Percentiles rank a stretch among this genome's conserved stretches.
phyloP scores from a whole-genome alignment of 2,888 invertebrate genomes.

The Synanthedon andrenaeformis region DNA sequence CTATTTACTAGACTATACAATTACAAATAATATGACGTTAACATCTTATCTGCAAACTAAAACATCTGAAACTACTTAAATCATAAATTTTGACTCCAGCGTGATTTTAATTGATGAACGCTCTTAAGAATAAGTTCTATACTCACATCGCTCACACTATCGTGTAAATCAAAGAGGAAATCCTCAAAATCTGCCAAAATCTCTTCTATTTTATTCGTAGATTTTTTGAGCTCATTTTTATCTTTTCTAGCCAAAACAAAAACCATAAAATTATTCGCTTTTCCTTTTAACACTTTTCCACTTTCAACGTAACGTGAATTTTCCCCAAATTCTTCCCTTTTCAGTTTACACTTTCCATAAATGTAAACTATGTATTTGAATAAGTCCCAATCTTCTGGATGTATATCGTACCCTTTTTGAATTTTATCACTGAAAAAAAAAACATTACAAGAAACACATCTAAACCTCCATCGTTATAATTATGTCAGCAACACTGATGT shows the following conservation, averaged over 20 bases:
- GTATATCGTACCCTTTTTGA: conserved; percentile 9
- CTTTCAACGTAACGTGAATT: not conserved
- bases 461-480: no score
- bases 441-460: not conserved
- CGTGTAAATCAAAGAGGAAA: conserved; percentile 21
- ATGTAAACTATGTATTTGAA: conserved; percentile 31
- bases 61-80: no score
- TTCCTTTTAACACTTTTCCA: not conserved
- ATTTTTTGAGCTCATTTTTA: no score
- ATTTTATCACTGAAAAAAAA: conserved; percentile 17
- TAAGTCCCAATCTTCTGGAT: conserved; percentile 31
- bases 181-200: conserved; percentile 12
- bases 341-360: conserved; percentile 6
- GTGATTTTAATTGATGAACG: no score
- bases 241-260: conserved; percentile 10
- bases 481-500: no score
- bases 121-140: no score
- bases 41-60: no score
- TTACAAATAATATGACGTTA: no score
- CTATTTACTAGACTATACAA: no score
- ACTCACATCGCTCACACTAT: conserved; percentile 36
- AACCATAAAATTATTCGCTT: not conserved
- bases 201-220: no score
- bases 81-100: no score
- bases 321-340: not conserved